These are phyloP conservation scores for Apteryx mantelli DNA, from an alignment of 2,113 vertebrate genomes.

Conservation along the genomic window DNA sequence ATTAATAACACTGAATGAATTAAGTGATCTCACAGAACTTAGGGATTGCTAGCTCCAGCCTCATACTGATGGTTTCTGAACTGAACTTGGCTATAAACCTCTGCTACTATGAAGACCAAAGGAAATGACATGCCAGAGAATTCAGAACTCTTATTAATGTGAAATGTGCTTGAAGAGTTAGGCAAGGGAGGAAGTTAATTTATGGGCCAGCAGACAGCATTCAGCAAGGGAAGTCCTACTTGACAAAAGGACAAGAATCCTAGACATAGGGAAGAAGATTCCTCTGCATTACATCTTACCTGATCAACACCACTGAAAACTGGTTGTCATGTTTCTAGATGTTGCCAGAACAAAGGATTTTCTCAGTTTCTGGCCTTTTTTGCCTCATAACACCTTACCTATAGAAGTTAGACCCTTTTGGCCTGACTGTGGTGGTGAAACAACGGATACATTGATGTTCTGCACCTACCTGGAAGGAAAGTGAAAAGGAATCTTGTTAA, in stretches of 20 bases:
- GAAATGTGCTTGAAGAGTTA: neutral
- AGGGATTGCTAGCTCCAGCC: neutral
- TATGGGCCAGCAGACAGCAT: neutral
- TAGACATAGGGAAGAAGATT: neutral
- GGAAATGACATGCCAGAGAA: neutral
- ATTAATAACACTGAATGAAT: neutral
- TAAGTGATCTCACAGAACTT: neutral
- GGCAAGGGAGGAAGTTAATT: neutral
- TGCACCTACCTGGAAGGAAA: neutral
- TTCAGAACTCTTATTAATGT: neutral
- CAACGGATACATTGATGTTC: neutral
- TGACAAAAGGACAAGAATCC: neutral
- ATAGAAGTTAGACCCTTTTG: neutral
- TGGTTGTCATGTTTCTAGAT: neutral
- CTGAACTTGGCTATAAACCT: neutral
- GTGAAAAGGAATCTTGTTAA: neutral
- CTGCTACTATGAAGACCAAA: neutral
- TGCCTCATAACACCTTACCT: neutral
- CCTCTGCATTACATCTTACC: neutral
- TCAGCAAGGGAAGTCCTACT: neutral
- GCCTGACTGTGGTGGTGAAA: neutral
- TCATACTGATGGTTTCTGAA: rapidly evolving
- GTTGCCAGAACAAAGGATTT: neutral
- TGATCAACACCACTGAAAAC: neutral
- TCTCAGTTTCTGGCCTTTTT: neutral